Conservation (phyloP, 2,888 invertebrate species). For the Lasioglossum calceatum region DNA sequence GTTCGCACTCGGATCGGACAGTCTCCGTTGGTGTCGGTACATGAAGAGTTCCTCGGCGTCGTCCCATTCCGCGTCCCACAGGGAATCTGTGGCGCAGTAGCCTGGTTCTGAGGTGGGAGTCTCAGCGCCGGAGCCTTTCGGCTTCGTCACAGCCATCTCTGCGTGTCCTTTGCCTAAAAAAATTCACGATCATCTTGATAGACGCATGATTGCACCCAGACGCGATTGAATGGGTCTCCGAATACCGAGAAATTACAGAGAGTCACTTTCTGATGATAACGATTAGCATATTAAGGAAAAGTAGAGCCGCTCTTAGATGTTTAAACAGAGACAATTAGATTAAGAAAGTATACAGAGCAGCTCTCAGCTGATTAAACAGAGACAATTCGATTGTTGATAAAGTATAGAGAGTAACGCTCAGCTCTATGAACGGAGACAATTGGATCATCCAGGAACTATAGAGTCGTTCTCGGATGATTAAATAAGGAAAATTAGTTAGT, state of each 20-base stretch:
- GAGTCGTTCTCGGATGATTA: neutral
- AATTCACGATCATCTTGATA: neutral
- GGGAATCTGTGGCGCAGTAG: conserved; percentile 91
- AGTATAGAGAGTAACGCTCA: too few species aligned
- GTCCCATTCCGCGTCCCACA: conserved; percentile 96
- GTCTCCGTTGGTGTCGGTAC: conserved; percentile 92
- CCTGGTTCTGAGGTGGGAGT: conserved; percentile 97
- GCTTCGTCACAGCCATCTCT: conserved; percentile 98
- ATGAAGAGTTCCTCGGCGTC: conserved; percentile 94
- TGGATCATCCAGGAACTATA: neutral
- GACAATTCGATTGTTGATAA: neutral
- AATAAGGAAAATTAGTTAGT: neutral
- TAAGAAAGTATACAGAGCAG: too few species aligned
- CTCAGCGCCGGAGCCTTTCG: conserved; percentile 96
- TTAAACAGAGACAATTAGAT: neutral
- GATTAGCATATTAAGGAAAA: neutral
- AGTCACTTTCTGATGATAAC: neutral
- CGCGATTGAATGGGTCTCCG: neutral
- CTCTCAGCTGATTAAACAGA: neutral
- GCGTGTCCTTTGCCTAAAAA: conserved; percentile 92
- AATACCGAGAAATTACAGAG: neutral
- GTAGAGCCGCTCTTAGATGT: neutral
- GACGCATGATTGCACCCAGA: neutral
- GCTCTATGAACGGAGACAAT: neutral
- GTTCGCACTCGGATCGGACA: conserved; percentile 97